phyloP scores from a whole-genome alignment of 1,140 invertebrate genomes.

The Heliconius congener region DNA sequence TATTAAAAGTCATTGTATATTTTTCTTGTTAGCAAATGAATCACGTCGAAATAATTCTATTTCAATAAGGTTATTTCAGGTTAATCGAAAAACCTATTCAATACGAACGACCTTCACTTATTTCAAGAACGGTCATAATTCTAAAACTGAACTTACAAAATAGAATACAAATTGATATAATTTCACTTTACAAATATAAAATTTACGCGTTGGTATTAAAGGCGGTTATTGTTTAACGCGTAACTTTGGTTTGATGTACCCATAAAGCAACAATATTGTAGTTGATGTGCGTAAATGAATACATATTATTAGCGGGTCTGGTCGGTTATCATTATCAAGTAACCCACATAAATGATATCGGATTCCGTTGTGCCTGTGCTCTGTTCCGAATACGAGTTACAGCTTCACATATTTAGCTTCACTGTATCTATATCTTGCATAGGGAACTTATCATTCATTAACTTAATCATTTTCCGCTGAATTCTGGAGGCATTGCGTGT shows the following conservation, averaged over 20 bases:
- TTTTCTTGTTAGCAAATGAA: slow-evolving; percentile 23
- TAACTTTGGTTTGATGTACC: slow-evolving; percentile 1
- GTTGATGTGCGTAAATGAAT: slow-evolving; percentile 37
- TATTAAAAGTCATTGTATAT: slow-evolving; percentile 2
- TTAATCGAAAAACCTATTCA: slow-evolving; percentile 33
- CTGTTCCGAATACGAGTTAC: slow-evolving; percentile 44
- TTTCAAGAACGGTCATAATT: slow-evolving; percentile 37
- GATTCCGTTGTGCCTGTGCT: slow-evolving; percentile 42
- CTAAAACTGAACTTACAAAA: slow-evolving; percentile 33
- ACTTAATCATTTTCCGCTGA: too few species aligned
- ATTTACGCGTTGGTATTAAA: neutral
- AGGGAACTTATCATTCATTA: too few species aligned
- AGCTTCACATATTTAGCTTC: neutral
- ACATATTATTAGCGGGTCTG: slow-evolving; percentile 44
- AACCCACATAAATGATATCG: slow-evolving; percentile 55
- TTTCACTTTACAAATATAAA: slow-evolving; percentile 1
- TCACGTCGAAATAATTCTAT: slow-evolving; percentile 25
- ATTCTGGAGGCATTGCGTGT: too few species aligned
- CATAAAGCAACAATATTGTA: slow-evolving; percentile 32
- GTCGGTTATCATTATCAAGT: slow-evolving; percentile 52
- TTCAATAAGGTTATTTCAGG: slow-evolving; percentile 35
- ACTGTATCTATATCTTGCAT: too few species aligned
- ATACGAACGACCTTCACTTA: slow-evolving; percentile 38
- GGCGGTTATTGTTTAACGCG: slow-evolving; percentile 10
- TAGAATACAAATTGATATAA: slow-evolving; percentile 23